phyloP scores from a whole-genome alignment of 2,888 invertebrate genomes.

The Sympetrum striolatum region DNA sequence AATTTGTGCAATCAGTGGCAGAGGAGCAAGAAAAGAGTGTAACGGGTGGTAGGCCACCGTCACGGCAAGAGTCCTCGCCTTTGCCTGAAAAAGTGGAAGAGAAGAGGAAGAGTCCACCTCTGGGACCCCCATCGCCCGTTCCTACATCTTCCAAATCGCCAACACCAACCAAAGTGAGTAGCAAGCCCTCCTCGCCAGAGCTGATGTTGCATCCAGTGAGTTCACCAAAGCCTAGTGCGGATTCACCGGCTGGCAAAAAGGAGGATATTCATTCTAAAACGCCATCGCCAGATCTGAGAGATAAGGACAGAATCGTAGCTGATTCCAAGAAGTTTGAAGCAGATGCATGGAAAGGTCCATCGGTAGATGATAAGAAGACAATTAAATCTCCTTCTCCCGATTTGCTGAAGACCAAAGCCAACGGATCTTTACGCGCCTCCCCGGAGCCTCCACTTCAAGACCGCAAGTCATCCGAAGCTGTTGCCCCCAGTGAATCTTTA shows the following conservation, averaged over 20 bases:
- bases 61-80: background rate
- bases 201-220: background rate
- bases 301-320: background rate
- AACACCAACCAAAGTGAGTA: background rate
- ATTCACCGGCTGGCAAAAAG: background rate
- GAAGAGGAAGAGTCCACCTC: background rate
- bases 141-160: background rate
- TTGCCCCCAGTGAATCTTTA: background rate
- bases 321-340: background rate
- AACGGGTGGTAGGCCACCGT: background rate
- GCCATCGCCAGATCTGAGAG: background rate
- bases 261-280: background rate
- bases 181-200: conserved; percentile 19
- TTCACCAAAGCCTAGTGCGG: background rate
- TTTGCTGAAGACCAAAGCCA: background rate
- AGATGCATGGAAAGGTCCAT: background rate
- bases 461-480: background rate
- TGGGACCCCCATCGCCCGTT: background rate
- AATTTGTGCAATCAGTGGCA: background rate
- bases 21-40: background rate
- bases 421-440: background rate
- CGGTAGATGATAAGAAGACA: background rate
- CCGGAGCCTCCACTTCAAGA: background rate
- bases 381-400: conserved; percentile 3
- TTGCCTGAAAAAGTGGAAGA: background rate